Evolutionary conservation across 2,888 invertebrate species (phyloP).

Genomic region (Eupithecia centaureata): DNA sequence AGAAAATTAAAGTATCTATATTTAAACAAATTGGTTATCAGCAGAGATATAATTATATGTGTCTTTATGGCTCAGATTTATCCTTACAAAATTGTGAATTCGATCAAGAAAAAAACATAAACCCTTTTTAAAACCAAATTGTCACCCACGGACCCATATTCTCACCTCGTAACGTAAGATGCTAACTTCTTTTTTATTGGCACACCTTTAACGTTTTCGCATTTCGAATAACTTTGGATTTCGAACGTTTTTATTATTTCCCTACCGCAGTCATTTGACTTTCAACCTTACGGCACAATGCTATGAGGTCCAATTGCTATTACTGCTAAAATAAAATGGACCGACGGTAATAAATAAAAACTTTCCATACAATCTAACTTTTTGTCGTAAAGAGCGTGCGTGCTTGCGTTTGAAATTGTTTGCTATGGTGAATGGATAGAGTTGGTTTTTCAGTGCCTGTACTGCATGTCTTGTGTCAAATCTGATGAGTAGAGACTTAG

Average conservation of each 20-base stretch:
- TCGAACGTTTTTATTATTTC: slow-evolving; percentile 74
- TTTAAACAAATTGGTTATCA: background rate
- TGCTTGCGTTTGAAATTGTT: slow-evolving; percentile 32
- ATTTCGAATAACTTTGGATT: slow-evolving; percentile 79
- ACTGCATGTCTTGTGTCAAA: slow-evolving; percentile 26
- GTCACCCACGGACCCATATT: slow-evolving; percentile 65
- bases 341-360: slow-evolving; percentile 76
- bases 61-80: background rate
- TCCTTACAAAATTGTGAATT: slow-evolving; percentile 23
- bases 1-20: background rate
- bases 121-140: slow-evolving; percentile 53
- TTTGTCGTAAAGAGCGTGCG: slow-evolving; percentile 9
- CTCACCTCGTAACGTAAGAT: slow-evolving; percentile 78
- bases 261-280: slow-evolving; percentile 31
- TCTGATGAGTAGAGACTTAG: slow-evolving; percentile 43
- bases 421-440: background rate
- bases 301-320: slow-evolving; percentile 37
- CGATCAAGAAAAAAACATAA: slow-evolving; percentile 43
- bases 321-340: slow-evolving; percentile 40
- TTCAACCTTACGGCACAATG: slow-evolving; percentile 35
- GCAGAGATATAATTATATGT: background rate
- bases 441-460: slow-evolving; percentile 42
- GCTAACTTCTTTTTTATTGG: slow-evolving; percentile 82
- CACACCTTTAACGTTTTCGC: slow-evolving; percentile 78
- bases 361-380: slow-evolving; percentile 46